phyloP scores from a whole-genome alignment of 2,797 vertebrate genomes.

The Enteromius mattozi region DNA sequence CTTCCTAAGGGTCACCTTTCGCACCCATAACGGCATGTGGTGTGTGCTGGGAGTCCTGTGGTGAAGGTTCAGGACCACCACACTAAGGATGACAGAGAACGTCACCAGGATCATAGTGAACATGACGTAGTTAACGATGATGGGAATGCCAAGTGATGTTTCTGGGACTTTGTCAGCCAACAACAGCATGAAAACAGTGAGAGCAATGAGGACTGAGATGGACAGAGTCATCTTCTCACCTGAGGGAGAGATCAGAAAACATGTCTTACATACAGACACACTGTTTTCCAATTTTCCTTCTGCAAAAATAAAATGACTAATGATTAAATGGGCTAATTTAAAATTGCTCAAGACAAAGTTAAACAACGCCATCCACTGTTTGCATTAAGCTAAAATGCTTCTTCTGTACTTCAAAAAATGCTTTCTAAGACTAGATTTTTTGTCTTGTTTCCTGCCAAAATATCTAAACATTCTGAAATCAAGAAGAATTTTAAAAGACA shows the following conservation, averaged over 20 bases:
- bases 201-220: constrained; percentile 82
- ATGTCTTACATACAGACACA: not conserved
- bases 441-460: no score
- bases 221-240: constrained; percentile 87
- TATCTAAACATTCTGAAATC: no score
- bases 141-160: constrained; percentile 81
- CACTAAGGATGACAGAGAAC: constrained; percentile 83
- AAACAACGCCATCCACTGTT: not conserved
- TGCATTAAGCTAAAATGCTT: not conserved
- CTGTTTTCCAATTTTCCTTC: not conserved
- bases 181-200: constrained; percentile 84
- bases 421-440: no score
- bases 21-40: constrained; percentile 81
- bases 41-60: constrained; percentile 80
- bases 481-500: no score
- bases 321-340: not conserved
- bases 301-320: not conserved
- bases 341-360: not conserved
- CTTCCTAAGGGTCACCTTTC: constrained; percentile 71
- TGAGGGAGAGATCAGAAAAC: constrained; percentile 47
- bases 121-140: constrained; percentile 85
- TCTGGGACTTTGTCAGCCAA: constrained; percentile 84
- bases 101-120: constrained; percentile 84
- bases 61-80: constrained; percentile 83
- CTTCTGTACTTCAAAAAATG: no score